Percentiles rank a stretch among this genome's conserved stretches.
Conservation (phyloP, 2,113 vertebrate genomes). For the Lathamus discolor region DNA sequence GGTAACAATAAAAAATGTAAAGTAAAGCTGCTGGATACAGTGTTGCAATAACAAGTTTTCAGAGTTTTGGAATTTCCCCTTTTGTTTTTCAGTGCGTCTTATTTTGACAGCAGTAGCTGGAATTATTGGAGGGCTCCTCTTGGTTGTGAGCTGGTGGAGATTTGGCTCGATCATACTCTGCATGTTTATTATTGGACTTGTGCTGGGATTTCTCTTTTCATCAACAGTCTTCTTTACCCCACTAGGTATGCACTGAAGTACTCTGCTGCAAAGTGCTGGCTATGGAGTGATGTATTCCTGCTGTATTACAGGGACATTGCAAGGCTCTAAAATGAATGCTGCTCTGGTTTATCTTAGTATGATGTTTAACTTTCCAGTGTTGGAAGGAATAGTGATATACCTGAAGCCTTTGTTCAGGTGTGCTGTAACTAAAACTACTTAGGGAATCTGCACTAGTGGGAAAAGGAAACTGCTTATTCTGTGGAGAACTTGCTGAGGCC, state of each 20-base stretch:
- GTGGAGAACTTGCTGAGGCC: neutral
- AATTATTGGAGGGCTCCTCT: conserved; percentile 78
- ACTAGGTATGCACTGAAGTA: conserved; percentile 76
- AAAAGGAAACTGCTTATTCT: neutral
- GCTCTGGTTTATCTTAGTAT: neutral
- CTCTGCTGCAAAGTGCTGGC: neutral
- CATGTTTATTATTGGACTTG: conserved; percentile 82
- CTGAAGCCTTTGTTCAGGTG: neutral
- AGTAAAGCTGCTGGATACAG: neutral
- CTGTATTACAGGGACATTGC: neutral
- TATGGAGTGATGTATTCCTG: neutral
- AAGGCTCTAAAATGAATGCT: neutral
- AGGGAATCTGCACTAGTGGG: neutral
- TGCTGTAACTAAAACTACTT: neutral
- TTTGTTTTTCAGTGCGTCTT: conserved; percentile 77
- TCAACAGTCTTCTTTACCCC: conserved; percentile 86
- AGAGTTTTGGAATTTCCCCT: neutral
- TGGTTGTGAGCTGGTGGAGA: conserved; percentile 92
- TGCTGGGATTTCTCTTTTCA: conserved; percentile 85
- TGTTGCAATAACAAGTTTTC: neutral
- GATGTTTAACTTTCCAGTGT: neutral
- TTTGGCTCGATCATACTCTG: conserved; percentile 83
- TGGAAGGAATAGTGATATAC: neutral
- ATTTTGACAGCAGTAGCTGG: conserved; percentile 80
- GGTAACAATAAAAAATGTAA: neutral